Evolutionary conservation across 2,113 vertebrate genomes (phyloP), one percentile per base, ranked within the genome.

Genomic region (Cyphomyrus discorhynchus): DNA sequence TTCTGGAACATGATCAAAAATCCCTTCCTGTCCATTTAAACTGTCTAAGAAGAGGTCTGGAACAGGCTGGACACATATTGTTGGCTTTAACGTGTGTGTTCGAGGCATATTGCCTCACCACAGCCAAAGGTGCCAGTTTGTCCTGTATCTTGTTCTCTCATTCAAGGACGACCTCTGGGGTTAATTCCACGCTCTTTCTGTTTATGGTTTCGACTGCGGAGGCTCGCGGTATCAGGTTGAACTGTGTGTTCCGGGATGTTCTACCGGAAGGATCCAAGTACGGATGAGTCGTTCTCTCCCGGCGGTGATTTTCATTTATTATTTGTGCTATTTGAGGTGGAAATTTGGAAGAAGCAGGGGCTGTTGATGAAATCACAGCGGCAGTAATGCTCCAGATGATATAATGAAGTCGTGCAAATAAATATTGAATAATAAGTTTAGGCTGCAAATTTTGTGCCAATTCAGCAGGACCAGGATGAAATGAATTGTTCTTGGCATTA

Each of bases 381-480:
- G 87, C 90, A 92, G 92, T 91, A 90, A 88, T 85, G 53, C 88
- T 21, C 62, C 74, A 90, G 90, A 90, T 89, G 74, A 89, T 89
- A 91, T 90, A 91, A 91, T 90, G 91, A 91, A 90, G 83, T 90
- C 10, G 24, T 82, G 77, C 89, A 90, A 90, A 91, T 90, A 89
- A 91, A 91, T 92, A 74, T 89, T 92, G 90, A 58, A 90, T 92
- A 92, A 91, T 91, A 90, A 92, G 88, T 90, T 82, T 90, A 46
- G 80, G 15, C 83, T 45, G 35, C 58, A 83, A 19, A 86, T 80
- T 90, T 89, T 90, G 10, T 89, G 92, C 87, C 87, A 89, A 92
- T 87, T 82, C 77, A 15, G 89, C 66, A 89, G 87, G 88, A 87
- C 90, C 45, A 49, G 21, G 42, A 49, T 42, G 62, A 52, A 15